Percentiles rank a stretch among this genome's conserved stretches.
phyloP scores from a whole-genome alignment of 2,888 invertebrate genomes.

The Spatulosminthurus flaviceps region DNA sequence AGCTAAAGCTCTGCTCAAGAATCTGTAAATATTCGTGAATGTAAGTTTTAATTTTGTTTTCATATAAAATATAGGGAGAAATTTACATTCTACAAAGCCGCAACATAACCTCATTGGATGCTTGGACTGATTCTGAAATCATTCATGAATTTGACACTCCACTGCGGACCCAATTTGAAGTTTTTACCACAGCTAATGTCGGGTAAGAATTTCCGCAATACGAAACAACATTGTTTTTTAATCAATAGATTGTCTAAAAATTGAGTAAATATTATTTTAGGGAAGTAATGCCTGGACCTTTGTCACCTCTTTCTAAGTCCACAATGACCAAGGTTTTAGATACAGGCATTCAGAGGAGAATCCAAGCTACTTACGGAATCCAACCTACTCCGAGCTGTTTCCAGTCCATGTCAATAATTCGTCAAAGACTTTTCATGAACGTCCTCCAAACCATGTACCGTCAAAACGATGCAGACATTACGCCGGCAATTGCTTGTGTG shows the following conservation, averaged over 20 bases:
- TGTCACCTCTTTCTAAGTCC: conserved; percentile 71
- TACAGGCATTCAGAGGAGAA: conserved; percentile 63
- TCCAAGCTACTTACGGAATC: conserved; percentile 34
- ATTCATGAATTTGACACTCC: conserved; percentile 80
- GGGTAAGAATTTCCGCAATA: conserved; percentile 71
- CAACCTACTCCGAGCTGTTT: conserved; percentile 45
- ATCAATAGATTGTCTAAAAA: background rate
- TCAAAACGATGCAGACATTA: conserved; percentile 67
- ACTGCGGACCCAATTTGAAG: conserved; percentile 73
- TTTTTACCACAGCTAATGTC: conserved; percentile 77
- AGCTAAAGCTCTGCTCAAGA: too few species aligned
- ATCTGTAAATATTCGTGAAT: too few species aligned
- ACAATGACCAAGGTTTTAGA: conserved; percentile 65
- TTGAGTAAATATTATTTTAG: conserved; percentile 64
- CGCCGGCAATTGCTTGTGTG: conserved; percentile 69
- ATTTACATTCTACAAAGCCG: conserved; percentile 79
- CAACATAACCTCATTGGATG: conserved; percentile 77
- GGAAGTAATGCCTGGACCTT: conserved; percentile 74
- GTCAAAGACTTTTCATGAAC: conserved; percentile 67
- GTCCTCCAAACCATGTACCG: conserved; percentile 69
- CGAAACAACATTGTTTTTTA: background rate
- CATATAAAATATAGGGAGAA: conserved; percentile 53
- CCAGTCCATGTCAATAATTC: conserved; percentile 61
- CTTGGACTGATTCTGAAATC: conserved; percentile 81
- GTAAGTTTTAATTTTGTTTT: too few species aligned